Base-by-base conservation (phyloP, 2,888 invertebrate genomes). In the Cecidostiba fungosa region DNA sequence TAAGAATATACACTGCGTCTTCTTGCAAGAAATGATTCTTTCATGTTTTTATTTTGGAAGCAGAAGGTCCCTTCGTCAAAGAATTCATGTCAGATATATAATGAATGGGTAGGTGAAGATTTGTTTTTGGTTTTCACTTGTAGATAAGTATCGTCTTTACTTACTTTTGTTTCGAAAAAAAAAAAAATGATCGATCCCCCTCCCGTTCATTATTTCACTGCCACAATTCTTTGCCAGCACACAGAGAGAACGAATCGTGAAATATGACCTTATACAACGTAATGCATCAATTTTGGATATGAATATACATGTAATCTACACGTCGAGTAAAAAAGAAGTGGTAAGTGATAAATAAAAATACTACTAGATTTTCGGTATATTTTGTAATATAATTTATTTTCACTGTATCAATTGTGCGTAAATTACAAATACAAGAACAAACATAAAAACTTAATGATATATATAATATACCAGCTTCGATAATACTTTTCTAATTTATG, bases 41-140 rank as follows among this genome's bases (percentile, higher is more conserved):
- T 54, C n/a, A 62, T 29, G 29, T 76, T 82, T 43, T 78, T 59
- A 47, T 82, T 43, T 78, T 59, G 59, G n/a, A 86, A 86, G 86
- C 86, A 86, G 78, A 86, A 86, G 62, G 86, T 86, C 81, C 86
- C 83, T 73, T 72, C 39, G 77, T 47, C 77, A 79, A 76, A 76
- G 82, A 82, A 81, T 43, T 73, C 62, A 23, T 50, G 72, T 47
- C 23, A 77, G 70, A 3, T 10, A 76, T 10, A 76, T 39, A 70
- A 59, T 43, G 47, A 69, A 84, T 39, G 43, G 62, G 72, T 73
- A n/a, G 29, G 43, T 77, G 29, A 77, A 32, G 43, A 72, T 43
- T n/a, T 29, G 50, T 77, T 32, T 39, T 32, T 80, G 23, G 36
- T 74, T 74, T 43, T 74, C n/a, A 36, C 19, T 72, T 74, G 4